A percentile compares a stretch with the other conserved stretches of the same genome.
Evolutionary conservation across 2,797 vertebrate species (phyloP).

Genomic region (Myioborus miniatus): DNA sequence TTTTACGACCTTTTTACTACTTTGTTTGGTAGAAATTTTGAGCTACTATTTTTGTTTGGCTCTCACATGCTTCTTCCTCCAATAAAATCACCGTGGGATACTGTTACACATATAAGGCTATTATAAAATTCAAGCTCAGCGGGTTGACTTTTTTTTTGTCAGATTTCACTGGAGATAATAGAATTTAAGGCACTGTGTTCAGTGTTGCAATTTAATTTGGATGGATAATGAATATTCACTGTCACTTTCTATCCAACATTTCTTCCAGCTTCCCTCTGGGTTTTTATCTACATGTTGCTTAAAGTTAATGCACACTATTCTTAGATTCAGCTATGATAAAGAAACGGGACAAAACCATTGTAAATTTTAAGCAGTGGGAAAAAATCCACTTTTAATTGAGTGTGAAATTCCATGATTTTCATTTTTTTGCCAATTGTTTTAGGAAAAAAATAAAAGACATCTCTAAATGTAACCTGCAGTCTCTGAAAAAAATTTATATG

Average conservation of each 20-base stretch:
- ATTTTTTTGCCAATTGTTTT: not conserved
- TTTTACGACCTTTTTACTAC: not conserved
- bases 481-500: not conserved
- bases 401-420: not conserved
- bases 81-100: not conserved
- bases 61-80: not conserved
- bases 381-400: not conserved
- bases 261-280: not conserved
- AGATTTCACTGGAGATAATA: not conserved
- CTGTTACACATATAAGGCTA: not conserved
- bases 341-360: not conserved
- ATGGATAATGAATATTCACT: slow-evolving; percentile 20
- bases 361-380: not conserved
- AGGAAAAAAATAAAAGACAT: not conserved
- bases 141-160: not conserved
- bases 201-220: not conserved
- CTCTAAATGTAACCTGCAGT: not conserved
- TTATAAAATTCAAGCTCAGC: not conserved
- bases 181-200: not conserved
- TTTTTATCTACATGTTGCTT: not conserved
- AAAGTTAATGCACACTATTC: not conserved
- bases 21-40: not conserved
- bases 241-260: not conserved
- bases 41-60: not conserved
- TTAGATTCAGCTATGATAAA: not conserved